These are phyloP conservation scores for Neomorphus geoffroyi DNA, from an alignment of 2,797 vertebrate species.

Conservation along the genomic window DNA sequence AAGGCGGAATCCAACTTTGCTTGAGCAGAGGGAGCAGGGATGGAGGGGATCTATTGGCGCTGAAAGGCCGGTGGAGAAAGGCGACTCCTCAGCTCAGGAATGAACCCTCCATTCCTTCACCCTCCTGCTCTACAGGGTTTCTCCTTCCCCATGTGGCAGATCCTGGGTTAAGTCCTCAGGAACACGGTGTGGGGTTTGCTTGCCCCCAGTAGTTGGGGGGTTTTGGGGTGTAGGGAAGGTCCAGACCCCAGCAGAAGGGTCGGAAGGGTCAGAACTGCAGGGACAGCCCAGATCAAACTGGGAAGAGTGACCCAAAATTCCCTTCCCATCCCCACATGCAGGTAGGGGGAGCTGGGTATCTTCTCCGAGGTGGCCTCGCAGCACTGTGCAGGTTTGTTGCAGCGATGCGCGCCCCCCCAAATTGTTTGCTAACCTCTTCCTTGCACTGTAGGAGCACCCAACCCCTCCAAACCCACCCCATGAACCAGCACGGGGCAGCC, in stretches of 20 bases:
- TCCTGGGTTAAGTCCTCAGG: background rate
- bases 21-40: background rate
- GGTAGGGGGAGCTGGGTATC: background rate
- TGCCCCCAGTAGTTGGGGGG: fast-evolving
- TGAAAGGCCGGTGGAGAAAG: background rate
- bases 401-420: fast-evolving
- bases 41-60: background rate
- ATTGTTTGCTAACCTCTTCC: fast-evolving
- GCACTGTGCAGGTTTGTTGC: fast-evolving
- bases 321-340: fast-evolving
- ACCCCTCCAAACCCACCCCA: background rate
- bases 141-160: background rate
- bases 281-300: fast-evolving
- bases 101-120: background rate
- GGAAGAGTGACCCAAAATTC: background rate
- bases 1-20: background rate
- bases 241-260: background rate
- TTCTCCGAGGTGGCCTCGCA: background rate
- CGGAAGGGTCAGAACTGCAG: background rate
- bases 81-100: background rate
- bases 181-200: fast-evolving
- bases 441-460: background rate
- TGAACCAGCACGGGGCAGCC: fast-evolving
- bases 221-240: no score
- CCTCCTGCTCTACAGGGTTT: background rate